Base-by-base conservation (phyloP, 2,888 invertebrate genomes). In the Tenthredo scrophulariae region DNA sequence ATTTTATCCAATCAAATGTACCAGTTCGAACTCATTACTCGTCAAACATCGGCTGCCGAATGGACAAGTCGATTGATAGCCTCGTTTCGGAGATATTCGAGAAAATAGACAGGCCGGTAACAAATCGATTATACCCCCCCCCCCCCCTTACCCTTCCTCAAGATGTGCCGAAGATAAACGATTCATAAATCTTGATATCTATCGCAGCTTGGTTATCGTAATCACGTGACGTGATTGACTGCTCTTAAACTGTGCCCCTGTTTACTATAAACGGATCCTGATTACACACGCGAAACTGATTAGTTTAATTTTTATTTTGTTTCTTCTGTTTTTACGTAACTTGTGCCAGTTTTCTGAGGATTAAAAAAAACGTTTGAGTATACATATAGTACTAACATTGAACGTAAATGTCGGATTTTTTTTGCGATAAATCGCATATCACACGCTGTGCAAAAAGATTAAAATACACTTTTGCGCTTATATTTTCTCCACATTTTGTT, bases 221-320 rank as follows among this genome's bases (percentile, higher is more conserved):
- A 50, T 77, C 54, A 13, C 77, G n/a, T 77, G 77, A 77, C 77
- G 77, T 54, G 88, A 46, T 84, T 86, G 89, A 89, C 87, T 88
- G 89, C 87, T 87, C 88, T 87, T 87, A 89, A 89, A 88, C 88
- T 86, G 87, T 89, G 89, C 88, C 88, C 90, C 90, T 91, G 90
- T 92, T 92, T 92, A 91, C 91, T 90, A 90, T 88, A 29, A 26
- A 33, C 67, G 33, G 29, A 2, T 67, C 26, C 26, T 29, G 29
- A 13, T 29, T 10, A 67, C 29, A 29, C 6, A 67, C 33, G 29
- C 29, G 67, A 67, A 67, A 29, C 15, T 29, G 67, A 29, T 67
- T 26, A 65, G 67, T 67, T 29, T 67, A 10, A 26, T 67, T 67
- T 26, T 67, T 29, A 22, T 33, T 67, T 67, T 29, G 2, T 29